These are phyloP conservation scores for Rhabdomys pumilio DNA, from an alignment of 2,797 vertebrate species.

Conservation along the genomic window DNA sequence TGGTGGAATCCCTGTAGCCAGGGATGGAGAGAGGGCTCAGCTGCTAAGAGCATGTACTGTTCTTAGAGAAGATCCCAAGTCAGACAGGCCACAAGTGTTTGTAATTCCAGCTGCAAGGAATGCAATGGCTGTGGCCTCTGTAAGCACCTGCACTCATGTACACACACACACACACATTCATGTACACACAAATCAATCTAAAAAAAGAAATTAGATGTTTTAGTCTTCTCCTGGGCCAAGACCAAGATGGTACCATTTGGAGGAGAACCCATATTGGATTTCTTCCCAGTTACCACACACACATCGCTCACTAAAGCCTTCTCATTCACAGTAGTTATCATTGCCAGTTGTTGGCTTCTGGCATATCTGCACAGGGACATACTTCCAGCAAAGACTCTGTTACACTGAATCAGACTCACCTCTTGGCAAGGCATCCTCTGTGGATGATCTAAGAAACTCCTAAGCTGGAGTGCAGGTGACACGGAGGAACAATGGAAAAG, in stretches of 20 bases:
- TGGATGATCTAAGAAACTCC: not conserved
- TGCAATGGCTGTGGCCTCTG: not conserved
- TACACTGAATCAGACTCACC: not conserved
- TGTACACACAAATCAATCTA: not conserved
- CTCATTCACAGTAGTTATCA: not conserved
- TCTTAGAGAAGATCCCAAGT: not conserved
- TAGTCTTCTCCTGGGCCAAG: not conserved
- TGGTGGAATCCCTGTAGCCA: not conserved
- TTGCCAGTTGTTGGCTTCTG: too few relatives aligned
- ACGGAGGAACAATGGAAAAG: fast-evolving
- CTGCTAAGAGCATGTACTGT: too few relatives aligned
- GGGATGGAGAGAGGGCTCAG: not conserved
- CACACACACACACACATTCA: too few relatives aligned
- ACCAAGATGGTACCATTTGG: not conserved
- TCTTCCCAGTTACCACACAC: not conserved
- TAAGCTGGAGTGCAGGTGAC: not conserved
- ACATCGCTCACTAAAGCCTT: not conserved
- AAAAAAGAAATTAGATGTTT: too few relatives aligned
- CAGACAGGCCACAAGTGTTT: not conserved
- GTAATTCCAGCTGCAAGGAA: not conserved
- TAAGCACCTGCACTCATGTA: not conserved
- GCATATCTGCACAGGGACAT: not conserved
- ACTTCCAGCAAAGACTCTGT: not conserved
- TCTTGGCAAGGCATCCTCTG: not conserved
- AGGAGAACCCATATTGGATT: not conserved